These are phyloP conservation scores for Phymanthus crucifer DNA, from an alignment of 92 coral and sea anemone species.

Conservation along the genomic window DNA sequence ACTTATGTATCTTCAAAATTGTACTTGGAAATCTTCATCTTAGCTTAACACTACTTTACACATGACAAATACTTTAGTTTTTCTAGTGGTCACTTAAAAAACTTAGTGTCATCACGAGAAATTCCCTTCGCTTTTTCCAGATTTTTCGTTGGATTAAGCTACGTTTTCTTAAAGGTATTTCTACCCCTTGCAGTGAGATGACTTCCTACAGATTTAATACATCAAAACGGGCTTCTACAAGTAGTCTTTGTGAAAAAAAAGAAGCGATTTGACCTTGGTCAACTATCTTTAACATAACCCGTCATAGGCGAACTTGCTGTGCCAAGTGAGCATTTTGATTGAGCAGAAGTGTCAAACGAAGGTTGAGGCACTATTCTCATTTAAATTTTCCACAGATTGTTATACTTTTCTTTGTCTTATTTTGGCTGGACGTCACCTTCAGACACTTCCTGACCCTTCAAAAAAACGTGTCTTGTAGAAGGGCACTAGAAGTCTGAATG, in stretches of 20 bases:
- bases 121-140: not conserved
- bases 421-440: not conserved
- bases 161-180: not conserved
- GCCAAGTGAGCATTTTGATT: conserved; percentile 4
- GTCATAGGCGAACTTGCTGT: not conserved
- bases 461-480: not conserved
- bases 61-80: not conserved
- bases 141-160: not conserved
- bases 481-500: not conserved
- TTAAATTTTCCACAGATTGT: not conserved
- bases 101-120: not conserved
- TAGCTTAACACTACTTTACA: not conserved
- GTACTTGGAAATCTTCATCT: not conserved
- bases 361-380: not conserved
- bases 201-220: not conserved
- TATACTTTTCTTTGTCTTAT: not conserved
- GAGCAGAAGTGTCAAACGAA: not conserved
- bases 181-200: not conserved
- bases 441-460: not conserved
- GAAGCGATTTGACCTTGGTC: not conserved
- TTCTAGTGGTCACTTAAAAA: not conserved
- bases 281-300: not conserved
- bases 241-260: not conserved
- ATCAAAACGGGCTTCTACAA: not conserved
- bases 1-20: not conserved